phyloP scores from a whole-genome alignment of 2,888 invertebrate genomes.

The Cantharis rufa region DNA sequence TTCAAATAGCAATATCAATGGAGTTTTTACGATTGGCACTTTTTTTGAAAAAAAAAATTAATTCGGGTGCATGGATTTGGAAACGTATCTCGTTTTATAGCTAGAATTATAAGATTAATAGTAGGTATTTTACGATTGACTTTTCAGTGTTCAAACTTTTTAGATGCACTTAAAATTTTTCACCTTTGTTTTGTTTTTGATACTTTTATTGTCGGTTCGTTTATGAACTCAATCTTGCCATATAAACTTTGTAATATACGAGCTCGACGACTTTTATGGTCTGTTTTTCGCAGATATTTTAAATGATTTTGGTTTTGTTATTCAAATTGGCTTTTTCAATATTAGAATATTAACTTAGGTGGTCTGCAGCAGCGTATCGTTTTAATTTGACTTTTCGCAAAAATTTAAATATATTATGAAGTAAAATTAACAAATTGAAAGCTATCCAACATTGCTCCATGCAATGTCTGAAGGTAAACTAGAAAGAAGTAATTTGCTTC shows the following conservation, averaged over 20 bases:
- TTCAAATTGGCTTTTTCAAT: background rate
- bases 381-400: background rate
- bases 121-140: constrained; percentile 48
- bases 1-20: background rate
- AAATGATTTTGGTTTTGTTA: constrained; percentile 11
- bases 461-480: background rate
- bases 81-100: constrained; percentile 44
- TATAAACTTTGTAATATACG: constrained; percentile 57
- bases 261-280: constrained; percentile 53
- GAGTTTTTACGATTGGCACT: background rate
- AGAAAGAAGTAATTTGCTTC: background rate
- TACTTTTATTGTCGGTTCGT: constrained; percentile 54
- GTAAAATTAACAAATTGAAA: background rate
- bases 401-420: background rate
- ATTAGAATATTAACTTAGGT: constrained; percentile 13
- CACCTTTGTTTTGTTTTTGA: constrained; percentile 53
- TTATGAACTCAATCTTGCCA: constrained; percentile 51
- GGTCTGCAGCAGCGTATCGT: background rate
- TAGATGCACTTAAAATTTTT: constrained; percentile 54
- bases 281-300: constrained; percentile 29
- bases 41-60: background rate
- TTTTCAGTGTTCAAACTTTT: constrained; percentile 49
- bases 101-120: constrained; percentile 48
- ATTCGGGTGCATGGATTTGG: constrained; percentile 21
- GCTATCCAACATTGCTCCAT: background rate